These are phyloP conservation scores for Tetragnatha montana DNA, from an alignment of 2,888 invertebrate species.

Conservation along the genomic window DNA sequence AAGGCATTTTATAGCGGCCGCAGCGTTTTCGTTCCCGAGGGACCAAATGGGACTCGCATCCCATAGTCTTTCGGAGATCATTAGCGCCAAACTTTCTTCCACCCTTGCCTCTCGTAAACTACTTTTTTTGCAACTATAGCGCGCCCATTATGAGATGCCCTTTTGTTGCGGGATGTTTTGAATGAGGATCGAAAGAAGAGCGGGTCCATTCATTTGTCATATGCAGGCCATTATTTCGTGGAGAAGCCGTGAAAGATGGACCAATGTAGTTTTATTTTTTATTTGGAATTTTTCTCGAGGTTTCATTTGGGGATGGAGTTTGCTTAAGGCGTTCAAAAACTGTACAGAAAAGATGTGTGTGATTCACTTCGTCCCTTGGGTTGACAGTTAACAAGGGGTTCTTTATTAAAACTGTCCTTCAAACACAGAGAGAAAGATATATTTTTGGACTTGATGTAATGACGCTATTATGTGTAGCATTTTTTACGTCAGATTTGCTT, in stretches of 20 bases:
- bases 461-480: no score
- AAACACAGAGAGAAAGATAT: neutral
- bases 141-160: neutral
- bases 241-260: constrained; percentile 25
- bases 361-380: neutral
- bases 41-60: constrained; percentile 8
- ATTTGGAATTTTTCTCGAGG: neutral
- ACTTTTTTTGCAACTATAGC: neutral
- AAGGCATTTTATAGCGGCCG: constrained; percentile 56
- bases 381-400: neutral
- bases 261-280: neutral
- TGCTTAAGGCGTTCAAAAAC: neutral
- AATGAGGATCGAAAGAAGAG: constrained; percentile 31
- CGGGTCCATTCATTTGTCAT: constrained; percentile 30
- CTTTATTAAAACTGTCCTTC: neutral
- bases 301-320: constrained; percentile 5
- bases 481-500: no score
- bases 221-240: constrained; percentile 5
- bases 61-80: constrained; percentile 36
- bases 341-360: neutral
- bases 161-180: constrained; percentile 16
- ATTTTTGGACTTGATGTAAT: no score
- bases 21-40: constrained; percentile 25
- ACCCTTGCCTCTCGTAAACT: constrained; percentile 21
- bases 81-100: constrained; percentile 51